Conservation (phyloP, 2,113 vertebrate genomes). For the Ciconia boyciana region DNA sequence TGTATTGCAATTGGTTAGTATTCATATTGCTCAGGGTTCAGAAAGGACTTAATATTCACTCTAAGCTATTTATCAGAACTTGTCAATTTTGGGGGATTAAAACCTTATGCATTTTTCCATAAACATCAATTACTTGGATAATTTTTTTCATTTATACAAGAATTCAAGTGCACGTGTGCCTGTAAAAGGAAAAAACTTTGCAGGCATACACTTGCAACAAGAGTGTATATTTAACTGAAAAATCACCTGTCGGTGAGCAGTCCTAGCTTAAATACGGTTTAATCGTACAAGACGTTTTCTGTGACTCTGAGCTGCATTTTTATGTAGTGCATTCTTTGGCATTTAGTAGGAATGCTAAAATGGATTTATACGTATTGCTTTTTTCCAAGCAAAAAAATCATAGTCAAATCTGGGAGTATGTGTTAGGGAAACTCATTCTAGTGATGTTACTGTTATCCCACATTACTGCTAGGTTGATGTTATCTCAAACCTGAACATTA, state of each 20-base stretch:
- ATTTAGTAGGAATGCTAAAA: not conserved
- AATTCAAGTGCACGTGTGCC: not conserved
- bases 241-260: not conserved
- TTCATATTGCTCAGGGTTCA: not conserved
- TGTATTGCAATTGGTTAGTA: not conserved
- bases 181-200: not conserved
- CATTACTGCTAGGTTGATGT: not conserved
- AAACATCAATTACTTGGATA: not conserved
- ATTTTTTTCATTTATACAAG: not conserved
- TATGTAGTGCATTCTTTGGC: not conserved
- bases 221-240: not conserved
- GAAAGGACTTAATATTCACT: not conserved
- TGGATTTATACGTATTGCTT: not conserved
- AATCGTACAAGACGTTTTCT: not conserved
- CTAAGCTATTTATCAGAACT: not conserved
- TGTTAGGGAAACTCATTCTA: not conserved
- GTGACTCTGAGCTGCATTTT: not conserved
- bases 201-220: accelerated
- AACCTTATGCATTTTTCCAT: not conserved
- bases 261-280: not conserved
- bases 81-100: not conserved
- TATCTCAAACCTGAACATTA: not conserved
- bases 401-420: not conserved
- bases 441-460: not conserved
- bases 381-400: not conserved